Conservation (phyloP, 2,888 invertebrate species). For the Scelioninae gen. 1 region DNA sequence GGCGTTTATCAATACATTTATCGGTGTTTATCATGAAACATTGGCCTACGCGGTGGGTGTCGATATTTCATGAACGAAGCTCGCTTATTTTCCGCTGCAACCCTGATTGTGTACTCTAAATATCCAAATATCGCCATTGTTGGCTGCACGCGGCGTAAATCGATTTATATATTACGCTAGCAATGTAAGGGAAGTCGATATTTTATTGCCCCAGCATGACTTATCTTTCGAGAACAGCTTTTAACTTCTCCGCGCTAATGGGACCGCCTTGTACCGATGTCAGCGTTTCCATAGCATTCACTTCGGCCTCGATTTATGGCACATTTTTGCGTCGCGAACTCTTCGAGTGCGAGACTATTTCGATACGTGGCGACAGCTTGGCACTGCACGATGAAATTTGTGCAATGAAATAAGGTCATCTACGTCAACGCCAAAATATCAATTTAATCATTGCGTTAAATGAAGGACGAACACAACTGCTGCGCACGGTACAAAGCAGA, state of each 20-base stretch:
- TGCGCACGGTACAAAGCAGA: conserved; percentile 10
- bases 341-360: conserved; percentile 3
- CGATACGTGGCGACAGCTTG: conserved; percentile 1
- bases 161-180: conserved; percentile 47
- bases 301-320: conserved; percentile 31
- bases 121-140: conserved; percentile 14
- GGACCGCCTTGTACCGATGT: conserved; percentile 50
- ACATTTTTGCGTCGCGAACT: conserved; percentile 28
- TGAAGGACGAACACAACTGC: conserved; percentile 39
- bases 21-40: conserved; percentile 55
- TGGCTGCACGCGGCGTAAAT: not conserved
- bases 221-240: conserved; percentile 58
- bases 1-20: conserved; percentile 54
- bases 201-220: conserved; percentile 72
- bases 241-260: conserved; percentile 55
- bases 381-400: conserved; percentile 3
- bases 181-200: conserved; percentile 60
- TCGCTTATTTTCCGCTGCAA: conserved; percentile 24
- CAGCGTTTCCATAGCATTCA: conserved; percentile 38
- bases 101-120: conserved; percentile 27
- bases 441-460: conserved; percentile 39
- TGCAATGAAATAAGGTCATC: conserved; percentile 11
- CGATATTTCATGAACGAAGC: conserved; percentile 41
- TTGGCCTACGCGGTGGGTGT: conserved; percentile 8
- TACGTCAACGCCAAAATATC: conserved; percentile 30